Conservation (phyloP, 2,888 invertebrate species). For the Cryptophagus acutangulus region DNA sequence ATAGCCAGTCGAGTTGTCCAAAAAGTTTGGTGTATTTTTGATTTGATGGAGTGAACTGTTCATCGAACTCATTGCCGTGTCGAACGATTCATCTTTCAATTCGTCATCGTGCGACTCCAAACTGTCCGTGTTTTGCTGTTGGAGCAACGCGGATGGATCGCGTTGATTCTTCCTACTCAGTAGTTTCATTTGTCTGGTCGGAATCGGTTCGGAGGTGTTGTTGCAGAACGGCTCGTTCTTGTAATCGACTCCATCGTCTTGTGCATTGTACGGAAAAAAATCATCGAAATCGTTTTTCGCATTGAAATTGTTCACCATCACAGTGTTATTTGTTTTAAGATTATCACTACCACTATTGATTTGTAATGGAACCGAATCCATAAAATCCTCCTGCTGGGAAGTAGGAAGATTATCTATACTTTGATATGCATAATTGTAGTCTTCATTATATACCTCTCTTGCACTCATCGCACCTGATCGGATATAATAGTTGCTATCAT, state of each 20-base stretch:
- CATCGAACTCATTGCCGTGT: conserved; percentile 52
- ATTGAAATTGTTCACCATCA: conserved; percentile 24
- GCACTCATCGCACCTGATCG: conserved; percentile 45
- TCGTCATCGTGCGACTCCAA: conserved; percentile 55
- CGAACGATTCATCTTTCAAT: conserved; percentile 54
- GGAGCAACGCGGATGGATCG: conserved; percentile 5
- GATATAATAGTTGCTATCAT: conserved; percentile 46
- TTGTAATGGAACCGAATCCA: conserved; percentile 15
- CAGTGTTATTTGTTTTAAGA: conserved; percentile 17
- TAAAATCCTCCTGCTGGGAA: conserved; percentile 29
- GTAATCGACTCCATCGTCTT: conserved; percentile 35
- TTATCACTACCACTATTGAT: conserved; percentile 10
- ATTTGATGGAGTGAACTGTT: conserved; percentile 45
- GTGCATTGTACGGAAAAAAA: conserved; percentile 34
- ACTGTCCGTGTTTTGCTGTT: conserved; percentile 52
- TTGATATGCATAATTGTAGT: conserved; percentile 67
- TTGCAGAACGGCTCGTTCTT: conserved; percentile 19
- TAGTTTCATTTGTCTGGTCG: conserved; percentile 35
- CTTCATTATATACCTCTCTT: conserved; percentile 56
- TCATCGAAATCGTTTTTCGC: conserved; percentile 34
- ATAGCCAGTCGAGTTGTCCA: conserved; percentile 23
- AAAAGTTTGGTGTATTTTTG: conserved; percentile 22
- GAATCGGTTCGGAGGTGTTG: conserved; percentile 14
- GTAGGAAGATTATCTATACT: conserved; percentile 60
- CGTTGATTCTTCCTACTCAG: conserved; percentile 18